Evolutionary conservation across 2,113 vertebrate species (phyloP).

Genomic region (Pluvianellus socialis): DNA sequence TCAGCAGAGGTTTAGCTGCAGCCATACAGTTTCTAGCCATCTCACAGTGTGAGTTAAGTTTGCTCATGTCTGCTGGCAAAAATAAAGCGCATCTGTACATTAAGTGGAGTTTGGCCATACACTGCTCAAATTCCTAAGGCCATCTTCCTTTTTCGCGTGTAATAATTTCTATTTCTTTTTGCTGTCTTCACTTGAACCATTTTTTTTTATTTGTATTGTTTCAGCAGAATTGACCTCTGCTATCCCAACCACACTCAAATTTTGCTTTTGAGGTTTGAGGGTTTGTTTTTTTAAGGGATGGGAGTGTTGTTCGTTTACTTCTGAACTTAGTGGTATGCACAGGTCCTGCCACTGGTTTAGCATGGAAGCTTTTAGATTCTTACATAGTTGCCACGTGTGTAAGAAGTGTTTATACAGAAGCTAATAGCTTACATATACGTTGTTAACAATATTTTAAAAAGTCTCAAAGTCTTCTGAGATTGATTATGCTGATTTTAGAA

Average conservation of each 20-base stretch:
- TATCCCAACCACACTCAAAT: background rate
- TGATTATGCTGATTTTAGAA: background rate
- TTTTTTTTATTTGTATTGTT: background rate
- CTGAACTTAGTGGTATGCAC: background rate
- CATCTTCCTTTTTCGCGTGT: background rate
- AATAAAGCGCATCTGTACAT: background rate
- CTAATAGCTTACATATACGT: background rate
- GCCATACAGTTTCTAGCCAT: background rate
- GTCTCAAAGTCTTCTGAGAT: background rate
- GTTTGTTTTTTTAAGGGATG: fast-evolving
- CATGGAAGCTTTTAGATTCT: background rate
- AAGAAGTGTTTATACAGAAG: background rate
- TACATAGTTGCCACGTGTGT: background rate
- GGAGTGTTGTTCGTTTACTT: background rate
- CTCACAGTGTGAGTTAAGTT: background rate
- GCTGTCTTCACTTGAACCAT: background rate
- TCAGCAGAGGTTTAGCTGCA: background rate
- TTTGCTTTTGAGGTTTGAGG: background rate
- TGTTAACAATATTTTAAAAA: background rate
- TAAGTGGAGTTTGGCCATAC: background rate
- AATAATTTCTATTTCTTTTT: background rate
- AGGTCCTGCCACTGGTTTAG: background rate
- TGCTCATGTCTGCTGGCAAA: background rate
- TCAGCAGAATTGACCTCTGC: background rate
- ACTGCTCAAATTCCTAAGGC: background rate